Base-by-base conservation (phyloP, 2,888 invertebrate genomes). In the Dryococelus australis region DNA sequence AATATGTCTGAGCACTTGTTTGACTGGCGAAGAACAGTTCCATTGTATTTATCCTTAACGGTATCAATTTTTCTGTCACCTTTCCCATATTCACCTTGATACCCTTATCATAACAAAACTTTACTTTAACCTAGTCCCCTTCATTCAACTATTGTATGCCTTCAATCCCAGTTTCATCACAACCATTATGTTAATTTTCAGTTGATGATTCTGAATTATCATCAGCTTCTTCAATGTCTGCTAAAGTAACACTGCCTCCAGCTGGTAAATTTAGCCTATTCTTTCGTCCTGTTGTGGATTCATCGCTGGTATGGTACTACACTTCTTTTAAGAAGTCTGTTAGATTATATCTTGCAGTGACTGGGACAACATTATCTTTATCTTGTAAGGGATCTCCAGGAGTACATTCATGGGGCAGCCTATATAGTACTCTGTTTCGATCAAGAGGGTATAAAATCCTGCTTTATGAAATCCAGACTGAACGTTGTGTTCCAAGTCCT, bases 381-480 rank as follows among this genome's bases (percentile, higher is more conserved):
- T 79, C 9, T 24, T 79, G 9, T 79, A n/a, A n/a, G n/a, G n/a
- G n/a, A n/a, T 47, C 47, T 47, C 12, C 47, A 47, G 47, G 6
- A 47, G 47, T 47, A 65, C 65, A 65, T 65, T 65, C 65, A 65
- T 65, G 20, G 65, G 81, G 81, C 13, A 27, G 35, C 35, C 81
- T 81, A 10, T 81, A 4, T 35, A 81, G 35, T 13, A 81, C 81
- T 81, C 81, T 9, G 20, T 65, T 65, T 81, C 35, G 13, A 81
- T 81, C 9, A 16, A 81, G 81, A 35, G 81, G 81, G n/a, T n/a
- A 35, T 10, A 35, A 35, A 81, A 13, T 35, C 81, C 83, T 83
- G 16, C 83, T 83, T 83, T 83, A 43, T 28, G 16, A 43, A 83
- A 83, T 43, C 83, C 83, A 35, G 83, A 26, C 83, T 35, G 28